Conservation (phyloP, 2,113 vertebrate genomes). For the Gopherus flavomarginatus region DNA sequence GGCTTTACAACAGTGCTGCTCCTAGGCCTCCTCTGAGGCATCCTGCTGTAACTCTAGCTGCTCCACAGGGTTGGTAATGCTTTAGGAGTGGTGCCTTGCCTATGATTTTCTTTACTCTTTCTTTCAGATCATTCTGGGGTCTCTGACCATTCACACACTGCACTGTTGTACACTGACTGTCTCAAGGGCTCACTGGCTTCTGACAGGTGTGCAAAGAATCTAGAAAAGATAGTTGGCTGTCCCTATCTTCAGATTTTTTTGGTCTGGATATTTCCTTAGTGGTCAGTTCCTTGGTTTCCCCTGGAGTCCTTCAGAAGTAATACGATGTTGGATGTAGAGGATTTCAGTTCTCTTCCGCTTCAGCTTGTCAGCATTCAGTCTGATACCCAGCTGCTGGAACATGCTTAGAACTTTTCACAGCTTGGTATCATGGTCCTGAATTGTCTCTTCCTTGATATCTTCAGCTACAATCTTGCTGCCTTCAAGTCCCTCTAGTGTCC, state of each 20-base stretch:
- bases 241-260: not conserved
- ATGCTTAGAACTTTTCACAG: not conserved
- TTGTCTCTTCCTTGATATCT: not conserved
- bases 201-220: not conserved
- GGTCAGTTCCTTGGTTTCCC: not conserved
- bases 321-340: not conserved
- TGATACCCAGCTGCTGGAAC: not conserved
- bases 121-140: not conserved
- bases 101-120: not conserved
- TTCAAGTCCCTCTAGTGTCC: not conserved
- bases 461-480: not conserved
- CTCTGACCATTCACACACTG: not conserved
- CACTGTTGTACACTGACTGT: not conserved
- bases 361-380: not conserved
- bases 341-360: not conserved
- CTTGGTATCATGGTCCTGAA: not conserved
- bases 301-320: too few species aligned
- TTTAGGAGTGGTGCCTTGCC: not conserved
- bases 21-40: not conserved
- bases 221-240: not conserved
- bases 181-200: not conserved
- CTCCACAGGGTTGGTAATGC: not conserved
- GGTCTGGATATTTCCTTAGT: not conserved
- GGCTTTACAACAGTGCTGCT: not conserved
- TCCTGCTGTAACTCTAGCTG: not conserved